Conservation (phyloP, 35 echinoderm and acorn worm genomes). For the Strongylocentrotus purpuratus region DNA sequence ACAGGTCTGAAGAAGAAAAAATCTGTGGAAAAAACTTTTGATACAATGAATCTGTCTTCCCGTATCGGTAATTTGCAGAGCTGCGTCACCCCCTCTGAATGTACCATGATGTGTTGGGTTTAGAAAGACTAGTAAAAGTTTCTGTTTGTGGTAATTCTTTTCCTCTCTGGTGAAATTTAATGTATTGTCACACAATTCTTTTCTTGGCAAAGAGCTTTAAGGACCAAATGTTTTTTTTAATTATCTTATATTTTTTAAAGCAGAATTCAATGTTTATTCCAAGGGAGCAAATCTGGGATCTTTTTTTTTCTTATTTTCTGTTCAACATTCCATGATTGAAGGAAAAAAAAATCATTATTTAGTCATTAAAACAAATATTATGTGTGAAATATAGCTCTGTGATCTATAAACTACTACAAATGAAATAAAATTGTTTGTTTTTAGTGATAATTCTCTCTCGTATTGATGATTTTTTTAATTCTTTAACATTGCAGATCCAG, state of each 20-base stretch:
- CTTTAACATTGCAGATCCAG: not conserved
- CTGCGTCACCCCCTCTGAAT: not conserved
- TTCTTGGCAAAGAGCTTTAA: not conserved
- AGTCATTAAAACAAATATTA: not conserved
- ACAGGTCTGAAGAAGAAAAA: not conserved
- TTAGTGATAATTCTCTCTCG: not conserved
- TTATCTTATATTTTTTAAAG: not conserved
- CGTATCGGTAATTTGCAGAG: not conserved
- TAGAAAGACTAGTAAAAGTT: not conserved
- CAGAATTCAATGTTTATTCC: not conserved
- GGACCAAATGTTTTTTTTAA: not conserved
- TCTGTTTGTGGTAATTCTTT: not conserved
- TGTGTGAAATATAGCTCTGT: not conserved
- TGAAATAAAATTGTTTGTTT: not conserved
- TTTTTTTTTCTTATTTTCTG: not conserved
- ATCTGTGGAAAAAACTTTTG: not conserved
- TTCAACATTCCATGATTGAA: not conserved
- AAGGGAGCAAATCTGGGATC: not conserved
- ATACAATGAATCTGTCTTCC: not conserved
- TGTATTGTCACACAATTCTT: no score
- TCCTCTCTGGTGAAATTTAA: no score
- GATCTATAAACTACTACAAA: not conserved
- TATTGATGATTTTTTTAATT: not conserved
- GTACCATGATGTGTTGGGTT: not conserved
- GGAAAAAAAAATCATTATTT: not conserved